Conservation (phyloP, 2,797 vertebrate species). For the Neopelma chrysocephalum region DNA sequence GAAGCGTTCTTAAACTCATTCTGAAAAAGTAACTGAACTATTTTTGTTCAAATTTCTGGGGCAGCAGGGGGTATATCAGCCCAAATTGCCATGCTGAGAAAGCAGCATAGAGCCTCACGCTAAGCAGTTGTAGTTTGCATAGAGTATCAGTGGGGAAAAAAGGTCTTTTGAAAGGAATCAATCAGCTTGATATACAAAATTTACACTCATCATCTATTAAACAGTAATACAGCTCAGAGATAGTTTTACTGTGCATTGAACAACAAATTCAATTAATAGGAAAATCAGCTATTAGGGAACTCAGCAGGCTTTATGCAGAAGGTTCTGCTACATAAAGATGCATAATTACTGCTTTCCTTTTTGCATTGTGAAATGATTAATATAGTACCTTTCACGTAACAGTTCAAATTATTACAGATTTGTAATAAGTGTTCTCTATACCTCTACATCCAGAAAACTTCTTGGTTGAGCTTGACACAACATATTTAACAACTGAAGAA, state of each 20-base stretch:
- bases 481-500: constrained; percentile 93
- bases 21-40: background rate
- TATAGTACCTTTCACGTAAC: background rate
- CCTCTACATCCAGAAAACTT: constrained; percentile 91
- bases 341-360: background rate
- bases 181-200: background rate
- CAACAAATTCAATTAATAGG: background rate
- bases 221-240: background rate
- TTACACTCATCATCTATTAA: background rate
- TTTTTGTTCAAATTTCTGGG: background rate
- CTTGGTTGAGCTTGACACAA: constrained; percentile 94
- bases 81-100: background rate
- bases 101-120: background rate
- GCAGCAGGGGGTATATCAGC: background rate
- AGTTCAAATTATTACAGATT: background rate
- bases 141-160: background rate
- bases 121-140: background rate
- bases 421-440: constrained; percentile 51
- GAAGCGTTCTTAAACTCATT: background rate
- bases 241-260: background rate
- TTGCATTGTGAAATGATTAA: background rate
- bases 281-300: background rate
- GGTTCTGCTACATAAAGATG: background rate
- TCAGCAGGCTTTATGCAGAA: background rate
- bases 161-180: background rate